phyloP scores from a whole-genome alignment of 2,888 invertebrate species.

The Drosophila phalerata region DNA sequence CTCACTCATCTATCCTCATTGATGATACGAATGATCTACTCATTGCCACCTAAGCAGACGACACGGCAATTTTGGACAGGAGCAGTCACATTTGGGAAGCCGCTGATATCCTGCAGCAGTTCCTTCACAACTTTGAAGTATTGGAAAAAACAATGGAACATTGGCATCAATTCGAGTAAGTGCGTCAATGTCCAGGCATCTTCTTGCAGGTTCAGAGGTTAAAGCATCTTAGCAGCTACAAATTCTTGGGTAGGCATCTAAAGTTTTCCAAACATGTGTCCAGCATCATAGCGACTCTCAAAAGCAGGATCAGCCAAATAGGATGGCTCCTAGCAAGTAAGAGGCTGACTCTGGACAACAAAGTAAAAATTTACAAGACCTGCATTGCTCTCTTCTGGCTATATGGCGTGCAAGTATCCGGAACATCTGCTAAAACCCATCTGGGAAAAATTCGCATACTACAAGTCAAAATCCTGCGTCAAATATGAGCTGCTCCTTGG shows the following conservation, averaged over 20 bases:
- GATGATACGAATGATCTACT: background rate
- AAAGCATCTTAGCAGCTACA: background rate
- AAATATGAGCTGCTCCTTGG: background rate
- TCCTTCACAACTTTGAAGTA: background rate
- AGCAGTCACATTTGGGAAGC: background rate
- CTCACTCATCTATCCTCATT: background rate
- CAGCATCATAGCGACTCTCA: background rate
- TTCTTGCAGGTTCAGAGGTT: background rate
- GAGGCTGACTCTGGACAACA: background rate
- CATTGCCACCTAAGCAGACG: background rate
- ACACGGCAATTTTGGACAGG: background rate
- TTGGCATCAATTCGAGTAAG: background rate
- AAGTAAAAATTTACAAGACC: background rate
- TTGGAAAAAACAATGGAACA: constrained; percentile 2
- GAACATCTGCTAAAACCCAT: background rate
- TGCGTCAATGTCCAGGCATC: background rate
- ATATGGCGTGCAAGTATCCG: background rate
- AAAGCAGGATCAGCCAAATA: background rate
- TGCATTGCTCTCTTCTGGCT: background rate
- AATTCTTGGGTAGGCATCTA: background rate
- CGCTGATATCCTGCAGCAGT: background rate
- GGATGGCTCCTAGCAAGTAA: background rate
- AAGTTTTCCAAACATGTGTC: background rate
- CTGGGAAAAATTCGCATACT: background rate
- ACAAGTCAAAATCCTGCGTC: background rate